Percentiles rank a stretch among this genome's conserved stretches.
These are phyloP conservation scores for Diaprepes abbreviatus DNA, from an alignment of 2,888 invertebrate species.

Conservation along the genomic window DNA sequence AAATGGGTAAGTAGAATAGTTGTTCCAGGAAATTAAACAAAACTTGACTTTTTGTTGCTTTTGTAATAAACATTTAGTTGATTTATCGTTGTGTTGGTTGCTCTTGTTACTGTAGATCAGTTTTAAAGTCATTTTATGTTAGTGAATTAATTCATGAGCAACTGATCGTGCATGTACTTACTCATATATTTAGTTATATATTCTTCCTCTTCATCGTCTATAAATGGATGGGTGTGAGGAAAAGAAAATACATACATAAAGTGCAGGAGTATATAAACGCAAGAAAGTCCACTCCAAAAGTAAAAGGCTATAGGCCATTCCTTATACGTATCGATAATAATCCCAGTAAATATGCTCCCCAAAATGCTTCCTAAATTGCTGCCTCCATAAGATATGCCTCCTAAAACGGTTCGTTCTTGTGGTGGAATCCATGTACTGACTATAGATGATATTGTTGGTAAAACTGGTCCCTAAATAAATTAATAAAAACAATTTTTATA, in stretches of 20 bases:
- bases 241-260: constrained; percentile 66
- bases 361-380: constrained; percentile 78
- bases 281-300: constrained; percentile 35
- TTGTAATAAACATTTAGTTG: no score
- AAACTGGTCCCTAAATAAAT: constrained; percentile 77
- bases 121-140: no score
- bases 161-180: no score
- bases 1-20: no score
- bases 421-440: constrained; percentile 85
- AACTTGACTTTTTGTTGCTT: no score
- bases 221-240: constrained; percentile 71
- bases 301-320: constrained; percentile 73
- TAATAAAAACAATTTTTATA: background rate
- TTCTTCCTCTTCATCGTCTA: constrained; percentile 47
- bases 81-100: no score
- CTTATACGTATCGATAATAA: constrained; percentile 74
- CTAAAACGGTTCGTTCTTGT: constrained; percentile 80
- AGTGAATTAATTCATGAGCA: no score
- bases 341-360: constrained; percentile 76
- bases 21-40: no score
- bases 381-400: constrained; percentile 83
- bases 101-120: no score
- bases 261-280: constrained; percentile 24
- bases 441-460: constrained; percentile 68
- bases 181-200: constrained; percentile 18